Conservation (phyloP, 2,797 vertebrate genomes). For the Hydrophis major region DNA sequence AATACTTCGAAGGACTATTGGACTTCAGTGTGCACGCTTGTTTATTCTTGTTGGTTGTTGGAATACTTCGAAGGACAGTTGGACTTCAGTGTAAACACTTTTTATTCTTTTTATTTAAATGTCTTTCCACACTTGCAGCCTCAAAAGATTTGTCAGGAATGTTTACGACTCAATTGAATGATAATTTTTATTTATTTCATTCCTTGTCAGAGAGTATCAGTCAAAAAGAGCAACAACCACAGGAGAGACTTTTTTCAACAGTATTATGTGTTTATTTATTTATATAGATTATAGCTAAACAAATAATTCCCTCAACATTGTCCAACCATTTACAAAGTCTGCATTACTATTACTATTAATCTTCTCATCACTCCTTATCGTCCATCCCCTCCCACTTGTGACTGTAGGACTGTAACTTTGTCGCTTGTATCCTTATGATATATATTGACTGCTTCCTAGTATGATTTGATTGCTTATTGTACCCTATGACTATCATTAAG, state of each 20-base stretch:
- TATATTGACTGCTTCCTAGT: too few relatives aligned
- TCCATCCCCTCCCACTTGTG: too few relatives aligned
- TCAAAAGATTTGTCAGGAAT: background rate
- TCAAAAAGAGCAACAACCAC: background rate
- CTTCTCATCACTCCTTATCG: too few relatives aligned
- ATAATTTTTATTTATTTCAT: background rate
- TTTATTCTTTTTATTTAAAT: background rate
- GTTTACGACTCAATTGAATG: background rate
- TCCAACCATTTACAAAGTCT: too few relatives aligned
- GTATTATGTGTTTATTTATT: background rate
- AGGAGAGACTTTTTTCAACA: background rate
- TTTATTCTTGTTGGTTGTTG: background rate
- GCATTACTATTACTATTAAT: too few relatives aligned
- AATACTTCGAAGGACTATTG: background rate
- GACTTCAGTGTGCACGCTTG: background rate
- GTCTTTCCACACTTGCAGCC: background rate
- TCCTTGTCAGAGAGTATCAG: background rate
- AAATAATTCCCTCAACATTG: too few relatives aligned
- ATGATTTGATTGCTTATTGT: too few relatives aligned
- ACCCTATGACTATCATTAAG: too few relatives aligned
- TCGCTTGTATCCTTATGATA: too few relatives aligned
- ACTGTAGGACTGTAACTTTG: too few relatives aligned
- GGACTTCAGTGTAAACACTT: background rate
- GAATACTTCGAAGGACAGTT: background rate
- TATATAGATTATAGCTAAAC: background rate